Base-by-base conservation (phyloP, 2,888 invertebrate species). In the Eulithis testata region DNA sequence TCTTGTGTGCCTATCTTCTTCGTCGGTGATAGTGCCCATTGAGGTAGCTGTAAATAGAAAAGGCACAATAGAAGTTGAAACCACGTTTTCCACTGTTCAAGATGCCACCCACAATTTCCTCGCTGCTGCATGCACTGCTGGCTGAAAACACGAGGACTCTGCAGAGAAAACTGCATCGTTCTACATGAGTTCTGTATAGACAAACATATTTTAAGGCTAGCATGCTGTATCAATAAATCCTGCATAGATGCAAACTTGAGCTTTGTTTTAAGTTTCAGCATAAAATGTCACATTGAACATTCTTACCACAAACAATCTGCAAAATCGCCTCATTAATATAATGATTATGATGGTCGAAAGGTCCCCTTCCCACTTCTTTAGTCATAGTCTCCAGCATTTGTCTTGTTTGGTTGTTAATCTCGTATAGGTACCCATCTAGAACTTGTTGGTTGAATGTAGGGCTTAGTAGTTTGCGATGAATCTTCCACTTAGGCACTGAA, bases 401-500 rank as follows among this genome's bases (percentile, higher is more conserved):
- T 4, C 68, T 66, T 0, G 78, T 74, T 37, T 84, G 81, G 1
- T 52, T 60, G 65, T 86, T 84, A 47, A 81, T 78, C 0, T 78
- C 73, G 2, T 71, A 72, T 9, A 83, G 60, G 49, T 77, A 83
- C 1, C 79, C 68, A 50, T 80, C 74, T 4, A 83, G 66, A n/a
- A 82, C 72, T 52, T 73, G 74, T 40, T 79, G 78, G 45, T 79
- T 79, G 64, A 85, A 85, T 0, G 82, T 76, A 37, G 83, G 81
- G 14, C 72, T 79, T 12, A 87, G 58, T 3, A 82, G 64, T 43
- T 80, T 85, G 0, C 86, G 77, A 50, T 84, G 83, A 3, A 69
- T 71, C 49, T 74, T 81, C 86, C 87, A 87, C 40, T 69, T 70
- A 60, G 77, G 67, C 27, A 76, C 86, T 86, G 67, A 74, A 59